These are phyloP conservation scores for Tiliacea citrago DNA, from an alignment of 2,888 invertebrate species.

Conservation along the genomic window DNA sequence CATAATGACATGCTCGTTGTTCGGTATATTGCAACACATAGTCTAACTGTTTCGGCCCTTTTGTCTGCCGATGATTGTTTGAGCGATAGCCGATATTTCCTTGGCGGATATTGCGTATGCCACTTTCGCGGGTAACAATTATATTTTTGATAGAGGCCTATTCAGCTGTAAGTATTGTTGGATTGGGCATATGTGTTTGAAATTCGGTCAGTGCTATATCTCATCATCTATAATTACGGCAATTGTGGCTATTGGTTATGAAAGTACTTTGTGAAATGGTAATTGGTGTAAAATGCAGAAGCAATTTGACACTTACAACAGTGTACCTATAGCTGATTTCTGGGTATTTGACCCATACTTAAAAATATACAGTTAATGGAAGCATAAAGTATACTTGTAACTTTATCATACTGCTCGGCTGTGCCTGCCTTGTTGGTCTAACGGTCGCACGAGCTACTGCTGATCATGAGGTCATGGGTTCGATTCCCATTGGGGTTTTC, in stretches of 20 bases:
- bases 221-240: conserved; percentile 63
- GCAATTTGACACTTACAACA: conserved; percentile 17
- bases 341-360: neutral
- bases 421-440: no score
- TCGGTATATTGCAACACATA: conserved; percentile 79
- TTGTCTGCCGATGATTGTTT: conserved; percentile 83
- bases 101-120: conserved; percentile 72
- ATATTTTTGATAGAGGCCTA: conserved; percentile 67
- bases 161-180: conserved; percentile 58
- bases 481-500: no score
- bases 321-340: neutral
- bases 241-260: conserved; percentile 53
- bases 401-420: neutral
- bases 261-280: conserved; percentile 51
- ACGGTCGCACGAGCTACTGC: no score
- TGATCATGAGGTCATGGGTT: no score
- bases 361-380: conserved; percentile 4
- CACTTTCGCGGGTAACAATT: conserved; percentile 78
- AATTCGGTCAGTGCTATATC: conserved; percentile 58
- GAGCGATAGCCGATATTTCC: conserved; percentile 81
- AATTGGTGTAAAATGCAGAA: conserved; percentile 21
- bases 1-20: conserved; percentile 83
- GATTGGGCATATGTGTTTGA: conserved; percentile 56
- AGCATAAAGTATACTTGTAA: conserved; percentile 8
- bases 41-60: conserved; percentile 86